Base-by-base conservation (phyloP, 2,888 invertebrate genomes). In the Rhopalosiphum nymphaeae region DNA sequence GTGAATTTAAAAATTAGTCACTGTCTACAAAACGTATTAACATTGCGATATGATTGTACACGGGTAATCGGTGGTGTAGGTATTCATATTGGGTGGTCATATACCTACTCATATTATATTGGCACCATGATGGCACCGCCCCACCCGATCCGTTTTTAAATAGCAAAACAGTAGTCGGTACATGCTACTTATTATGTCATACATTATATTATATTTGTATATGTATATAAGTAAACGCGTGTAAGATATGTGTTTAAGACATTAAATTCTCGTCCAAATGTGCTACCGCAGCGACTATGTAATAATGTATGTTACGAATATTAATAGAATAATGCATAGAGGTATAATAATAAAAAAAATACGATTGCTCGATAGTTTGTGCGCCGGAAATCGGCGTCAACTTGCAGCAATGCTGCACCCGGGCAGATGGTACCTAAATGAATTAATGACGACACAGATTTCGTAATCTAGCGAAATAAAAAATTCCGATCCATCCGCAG, bases 41-140 rank as follows among this genome's bases (percentile, higher is more conserved):
- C 36, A 78, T 36, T 78, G 21, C 36, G 21, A 1, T 78, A 42
- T 9, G n/a, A 67, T n/a, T n/a, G 36, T 78, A 21, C 36, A 16
- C 67, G 13, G 67, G n/a, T 16, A 7, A 78, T 78, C 78, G 36
- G 78, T 25, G 36, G 16, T 78, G 78, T 78, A 78, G 78, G 78
- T 78, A 21, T 78, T 78, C 78, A 21, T 42, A 78, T 78, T 78
- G 78, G 78, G 78, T 78, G 78, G 36, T 78, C 78, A 78, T 67
- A 61, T 3, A 57, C 61, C 0, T 53, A 53, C n/a, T 13, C 5
- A n/a, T 36, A 78, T 78, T 36, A 78, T 78, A 78, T 78, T 78
- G 78, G 78, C 78, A 78, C 78, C 78, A 21, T 0, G 21, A 9
- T 78, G 67, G 13, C n/a, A 78, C 67, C 36, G 67, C 21, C n/a